Percentiles rank a stretch among this genome's conserved stretches.
These are phyloP conservation scores for Panulirus ornatus DNA, from an alignment of 1,140 invertebrate genomes.

Conservation along the genomic window DNA sequence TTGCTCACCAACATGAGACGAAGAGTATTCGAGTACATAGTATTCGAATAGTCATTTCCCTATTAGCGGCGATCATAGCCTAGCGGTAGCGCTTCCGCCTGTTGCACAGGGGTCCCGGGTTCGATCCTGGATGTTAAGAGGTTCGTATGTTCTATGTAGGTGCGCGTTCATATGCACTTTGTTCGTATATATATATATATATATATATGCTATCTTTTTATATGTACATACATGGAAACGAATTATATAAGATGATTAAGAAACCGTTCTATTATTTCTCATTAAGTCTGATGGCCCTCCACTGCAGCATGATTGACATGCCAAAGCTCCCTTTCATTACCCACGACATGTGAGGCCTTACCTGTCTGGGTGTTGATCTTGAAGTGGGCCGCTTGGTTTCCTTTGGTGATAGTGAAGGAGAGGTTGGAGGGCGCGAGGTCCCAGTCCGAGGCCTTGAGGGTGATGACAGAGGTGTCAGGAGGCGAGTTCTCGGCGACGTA, in stretches of 20 bases:
- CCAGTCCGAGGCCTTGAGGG: conserved; percentile 88
- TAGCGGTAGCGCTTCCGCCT: no score
- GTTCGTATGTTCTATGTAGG: no score
- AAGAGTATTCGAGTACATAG: no score
- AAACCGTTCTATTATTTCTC: background rate
- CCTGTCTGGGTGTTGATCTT: conserved; percentile 90
- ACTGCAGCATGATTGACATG: background rate
- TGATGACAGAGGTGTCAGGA: conserved; percentile 86
- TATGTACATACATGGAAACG: no score
- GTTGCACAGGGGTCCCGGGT: no score
- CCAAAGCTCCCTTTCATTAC: background rate
- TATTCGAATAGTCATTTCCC: no score
- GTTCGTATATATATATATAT: no score
- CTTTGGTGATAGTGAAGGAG: conserved; percentile 90
- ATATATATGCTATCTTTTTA: no score
- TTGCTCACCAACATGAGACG: no score
- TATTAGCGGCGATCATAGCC: no score
- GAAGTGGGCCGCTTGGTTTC: conserved; percentile 94
- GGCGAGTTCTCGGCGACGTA: conserved; percentile 90
- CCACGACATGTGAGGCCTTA: conserved; percentile 78
- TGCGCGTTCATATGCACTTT: no score
- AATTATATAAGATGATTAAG: background rate
- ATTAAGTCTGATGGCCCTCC: background rate
- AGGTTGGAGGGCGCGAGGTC: conserved; percentile 83
- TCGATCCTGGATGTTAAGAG: no score